These are phyloP conservation scores for Exephanes ischioxanthus DNA, from an alignment of 2,888 invertebrate genomes.

Conservation along the genomic window DNA sequence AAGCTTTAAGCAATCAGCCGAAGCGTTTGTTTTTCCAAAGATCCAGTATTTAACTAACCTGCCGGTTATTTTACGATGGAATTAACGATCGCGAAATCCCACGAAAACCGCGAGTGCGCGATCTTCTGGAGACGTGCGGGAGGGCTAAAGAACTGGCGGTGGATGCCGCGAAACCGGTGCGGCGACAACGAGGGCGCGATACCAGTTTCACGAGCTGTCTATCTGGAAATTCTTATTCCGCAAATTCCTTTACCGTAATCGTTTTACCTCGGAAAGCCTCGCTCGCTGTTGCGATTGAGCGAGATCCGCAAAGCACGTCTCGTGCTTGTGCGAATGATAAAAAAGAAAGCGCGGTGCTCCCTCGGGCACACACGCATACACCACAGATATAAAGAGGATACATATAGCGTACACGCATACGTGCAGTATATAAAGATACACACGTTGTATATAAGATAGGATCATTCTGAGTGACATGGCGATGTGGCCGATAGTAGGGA, in stretches of 20 bases:
- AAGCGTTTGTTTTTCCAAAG: neutral
- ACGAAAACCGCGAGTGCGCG: neutral
- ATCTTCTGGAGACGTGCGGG: neutral
- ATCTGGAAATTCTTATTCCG: slow-evolving; percentile 4
- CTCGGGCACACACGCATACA: slow-evolving; percentile 1
- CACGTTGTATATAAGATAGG: too few relatives aligned
- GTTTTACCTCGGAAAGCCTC: neutral
- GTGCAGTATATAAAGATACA: neutral
- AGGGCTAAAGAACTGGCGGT: neutral
- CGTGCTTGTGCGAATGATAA: neutral
- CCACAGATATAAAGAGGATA: neutral
- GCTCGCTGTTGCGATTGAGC: neutral
- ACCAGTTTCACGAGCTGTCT: slow-evolving; percentile 14
- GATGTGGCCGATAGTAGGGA: too few relatives aligned
- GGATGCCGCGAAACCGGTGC: slow-evolving; percentile 29
- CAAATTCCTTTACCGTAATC: slow-evolving; percentile 27
- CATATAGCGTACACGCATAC: neutral
- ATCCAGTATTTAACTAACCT: neutral
- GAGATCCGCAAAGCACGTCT: slow-evolving; percentile 7
- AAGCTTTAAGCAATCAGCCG: neutral
- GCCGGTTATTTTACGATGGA: neutral
- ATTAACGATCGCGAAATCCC: neutral
- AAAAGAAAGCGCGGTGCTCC: slow-evolving; percentile 8
- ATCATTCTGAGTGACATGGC: too few relatives aligned
- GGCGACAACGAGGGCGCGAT: neutral